Evolutionary conservation across 2,888 invertebrate species (phyloP), one percentile per base, ranked within the genome.

Genomic region (Mimumesa dahlbomi): DNA sequence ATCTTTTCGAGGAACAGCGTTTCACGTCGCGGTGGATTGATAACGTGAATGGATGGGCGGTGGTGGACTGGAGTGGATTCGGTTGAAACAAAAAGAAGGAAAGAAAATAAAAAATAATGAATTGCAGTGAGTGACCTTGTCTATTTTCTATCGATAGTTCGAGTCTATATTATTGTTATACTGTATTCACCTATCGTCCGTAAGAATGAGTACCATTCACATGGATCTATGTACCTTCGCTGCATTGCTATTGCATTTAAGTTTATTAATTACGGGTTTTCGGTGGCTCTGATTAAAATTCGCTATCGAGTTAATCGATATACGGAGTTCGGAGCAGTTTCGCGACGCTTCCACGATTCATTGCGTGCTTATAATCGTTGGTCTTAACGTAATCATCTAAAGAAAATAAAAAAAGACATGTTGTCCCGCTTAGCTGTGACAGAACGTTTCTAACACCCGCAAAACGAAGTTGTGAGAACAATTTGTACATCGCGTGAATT

Each of bases 61-160:
- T 19, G 13, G 9, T 31, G 18, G 25, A 49, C 57, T 29, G 59
- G 59, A 65, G 31, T 46, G 56, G 64, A 48, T 48, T 38, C 45
- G 11, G 18, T 13, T 18, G 43, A 45, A 71, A 48, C 38, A 49
- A 43, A 59, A 63, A 64, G 7, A 36, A 56, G 16, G 43, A 13
- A 13, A 40, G 29, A 21, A 36, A 57, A 21, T 9, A 52, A 73
- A 46, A 45, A 73, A 77, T 74, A 72, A 72, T 77, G 68, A 82
- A 76, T 83, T 82, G 83, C 77, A 83, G 84, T 86, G 85, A 84
- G 84, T 86, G 85, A 86, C 83, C 82, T 85, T 85, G 85, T 86
- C 86, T 86, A 86, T 86, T 86, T 86, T 84, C 85, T 86, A 85
- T 86, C 83, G 84, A 85, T 85, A 85, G 74, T 83, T 86, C 77